Conservation (phyloP, 64 coral and sea anemone genomes). For the Stylophora pistillata region DNA sequence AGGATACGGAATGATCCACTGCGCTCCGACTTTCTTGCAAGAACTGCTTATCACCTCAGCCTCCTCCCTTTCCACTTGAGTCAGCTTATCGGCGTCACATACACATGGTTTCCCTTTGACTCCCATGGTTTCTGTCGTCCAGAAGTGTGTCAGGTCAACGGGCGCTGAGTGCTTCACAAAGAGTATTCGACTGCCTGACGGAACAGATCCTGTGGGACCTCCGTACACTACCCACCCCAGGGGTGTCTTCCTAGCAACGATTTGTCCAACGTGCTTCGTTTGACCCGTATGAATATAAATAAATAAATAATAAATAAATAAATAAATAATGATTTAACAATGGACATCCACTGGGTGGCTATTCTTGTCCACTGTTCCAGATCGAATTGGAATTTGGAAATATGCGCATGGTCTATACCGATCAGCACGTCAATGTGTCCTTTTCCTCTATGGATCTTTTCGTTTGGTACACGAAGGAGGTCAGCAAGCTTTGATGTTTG, state of each 20-base stretch:
- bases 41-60: conserved; percentile 44
- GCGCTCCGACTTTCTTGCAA: conserved; percentile 40
- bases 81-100: conserved; percentile 66
- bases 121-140: conserved; percentile 61
- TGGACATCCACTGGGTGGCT: too few species aligned
- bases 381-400: too few species aligned
- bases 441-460: conserved; percentile 15
- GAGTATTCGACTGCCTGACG: neutral
- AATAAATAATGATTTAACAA: too few species aligned
- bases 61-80: conserved; percentile 58
- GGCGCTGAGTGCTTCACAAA: neutral
- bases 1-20: conserved; percentile 60
- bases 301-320: too few species aligned
- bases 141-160: conserved; percentile 47
- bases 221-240: conserved; percentile 63
- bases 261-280: conserved; percentile 40
- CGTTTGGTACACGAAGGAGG: too few species aligned
- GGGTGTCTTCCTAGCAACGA: conserved; percentile 59
- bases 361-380: too few species aligned
- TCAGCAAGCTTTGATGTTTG: too few species aligned
- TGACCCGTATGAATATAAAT: conserved; percentile 69
- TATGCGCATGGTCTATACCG: conserved; percentile 69
- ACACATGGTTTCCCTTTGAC: conserved; percentile 36
- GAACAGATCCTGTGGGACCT: neutral
- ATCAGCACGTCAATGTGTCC: conserved; percentile 52